Base-by-base conservation (phyloP, 2,888 invertebrate species). In the Caenorhabditis afra region DNA sequence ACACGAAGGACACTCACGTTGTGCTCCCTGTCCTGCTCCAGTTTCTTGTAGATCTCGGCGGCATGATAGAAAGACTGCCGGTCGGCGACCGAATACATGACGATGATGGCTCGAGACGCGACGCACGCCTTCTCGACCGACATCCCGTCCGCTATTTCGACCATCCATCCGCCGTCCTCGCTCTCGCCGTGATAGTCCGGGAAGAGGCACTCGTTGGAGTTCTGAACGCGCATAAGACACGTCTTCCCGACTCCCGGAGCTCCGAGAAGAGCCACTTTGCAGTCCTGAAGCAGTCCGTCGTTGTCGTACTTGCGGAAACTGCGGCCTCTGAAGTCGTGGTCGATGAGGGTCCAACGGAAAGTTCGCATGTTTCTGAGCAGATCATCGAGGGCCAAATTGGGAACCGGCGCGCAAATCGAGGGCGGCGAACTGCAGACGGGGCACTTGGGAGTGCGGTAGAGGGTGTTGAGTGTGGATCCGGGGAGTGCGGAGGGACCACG, bases 191-290 rank as follows among this genome's bases (percentile, higher is more conserved):
- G 44, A 45, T 52, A 22, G 47, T 84, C 81, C 12, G 81, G 64
- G 57, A 84, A 84, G 61, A 82, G 71, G 12, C 82, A 66, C 18
- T 82, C 83, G 47, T 84, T 84, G 11, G 79, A 61, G 49, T 73
- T 68, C 49, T 84, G 83, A 1, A 83, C 79, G 37, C 81, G 61
- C 20, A 59, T 77, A 35, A 85, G 71, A 47, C 81, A 81, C 8
- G 84, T 82, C 41, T 85, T 85, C 18, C 85, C 85, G 18, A 85
- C 85, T 53, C 78, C 68, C 7, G 50, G 14, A 2, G 76, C 78
- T 55, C 85, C 85, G 10, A 85, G 18, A 1, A 85, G 76, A 5
- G 82, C 85, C 10, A 85, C 75, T 58, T 79, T 76, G 53, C 81
- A 83, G 47, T 85, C 79, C 47, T 77, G 78, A 37, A 84, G 79